Base-by-base conservation (phyloP, 64 coral and sea anemone species). In the Acropora tenuis region DNA sequence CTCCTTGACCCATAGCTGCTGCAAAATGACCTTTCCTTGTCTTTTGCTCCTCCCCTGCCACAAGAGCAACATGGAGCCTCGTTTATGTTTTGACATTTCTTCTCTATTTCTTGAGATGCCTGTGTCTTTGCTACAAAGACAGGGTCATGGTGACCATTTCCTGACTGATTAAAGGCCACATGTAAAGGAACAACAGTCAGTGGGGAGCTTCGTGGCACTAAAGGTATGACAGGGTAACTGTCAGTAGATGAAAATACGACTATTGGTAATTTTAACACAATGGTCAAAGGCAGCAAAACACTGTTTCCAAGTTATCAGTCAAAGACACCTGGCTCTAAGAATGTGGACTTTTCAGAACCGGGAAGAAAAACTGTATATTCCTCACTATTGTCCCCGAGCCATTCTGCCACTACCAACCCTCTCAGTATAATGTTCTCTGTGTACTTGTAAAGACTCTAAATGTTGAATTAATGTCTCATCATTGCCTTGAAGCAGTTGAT, bases 101-200 rank as follows among this genome's bases (percentile, higher is more conserved):
- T 78, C 76, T 78, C 76, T 78, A 78, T 78, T 78, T 78, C 76
- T 78, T 78, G 76, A 78, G 44, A 78, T 78, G 76, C 44, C 76
- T 78, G 76, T 78, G 76, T 78, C 76, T 79, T 79, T 79, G 77
- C 47, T 53, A 18, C 77, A 79, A 79, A 79, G 15, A 91, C 79
- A 41, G 90, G 63, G 55, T 91, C 80, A 84, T 91, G 84, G 55
- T 91, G 90, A 75, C 90, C 79, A 46, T 91, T 91, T 40, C 92
- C 87, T 78, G 77, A 61, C 73, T 90, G 87, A 57, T 84, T 94
- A 41, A 86, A 94, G 18, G 87, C 79, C 42, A 94, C 78, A 86
- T 94, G 72, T 60, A 94, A 53, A 43, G 92, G 92, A 78, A 86
- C 80, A 66, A 49, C 58, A 50, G 69, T 49, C 53, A 90, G 8